Conservation (phyloP, 92 coral and sea anemone genomes). For the Siderastrea radians region DNA sequence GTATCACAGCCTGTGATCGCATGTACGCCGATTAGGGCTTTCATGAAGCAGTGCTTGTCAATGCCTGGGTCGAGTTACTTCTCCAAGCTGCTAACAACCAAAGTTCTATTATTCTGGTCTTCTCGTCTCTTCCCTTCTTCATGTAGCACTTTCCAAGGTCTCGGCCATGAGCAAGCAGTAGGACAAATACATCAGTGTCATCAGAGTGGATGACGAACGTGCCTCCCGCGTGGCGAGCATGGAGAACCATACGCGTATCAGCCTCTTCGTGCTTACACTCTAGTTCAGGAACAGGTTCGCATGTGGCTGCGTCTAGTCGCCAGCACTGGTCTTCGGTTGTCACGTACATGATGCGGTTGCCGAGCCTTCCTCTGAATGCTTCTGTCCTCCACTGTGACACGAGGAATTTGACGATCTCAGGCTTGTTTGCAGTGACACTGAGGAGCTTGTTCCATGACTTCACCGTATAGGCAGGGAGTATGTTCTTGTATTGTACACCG, state of each 20-base stretch:
- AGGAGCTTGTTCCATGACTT: conserved; percentile 69
- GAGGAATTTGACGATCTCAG: conserved; percentile 65
- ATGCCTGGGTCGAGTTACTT: no score
- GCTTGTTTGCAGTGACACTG: conserved; percentile 71
- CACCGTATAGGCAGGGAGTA: conserved; percentile 55
- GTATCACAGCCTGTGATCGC: no score
- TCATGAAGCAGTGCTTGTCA: no score
- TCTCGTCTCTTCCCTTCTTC: no score
- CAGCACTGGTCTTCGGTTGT: conserved; percentile 62
- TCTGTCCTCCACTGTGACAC: conserved; percentile 65
- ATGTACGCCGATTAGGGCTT: no score
- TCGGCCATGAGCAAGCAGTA: no score
- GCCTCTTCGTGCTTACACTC: conserved; percentile 75
- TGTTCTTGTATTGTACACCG: conserved; percentile 36
- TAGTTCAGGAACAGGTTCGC: conserved; percentile 57
- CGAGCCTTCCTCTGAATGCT: conserved; percentile 60
- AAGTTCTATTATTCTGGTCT: no score
- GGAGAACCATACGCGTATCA: conserved; percentile 72
- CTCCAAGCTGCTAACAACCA: no score
- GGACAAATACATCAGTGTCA: no score
- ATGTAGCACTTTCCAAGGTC: no score
- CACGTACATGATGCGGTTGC: conserved; percentile 50
- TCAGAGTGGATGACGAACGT: conserved; percentile 54
- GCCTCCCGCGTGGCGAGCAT: conserved; percentile 71
- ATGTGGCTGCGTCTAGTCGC: conserved; percentile 23